phyloP scores from a whole-genome alignment of 2,113 vertebrate species.

The Bubo scandiacus region DNA sequence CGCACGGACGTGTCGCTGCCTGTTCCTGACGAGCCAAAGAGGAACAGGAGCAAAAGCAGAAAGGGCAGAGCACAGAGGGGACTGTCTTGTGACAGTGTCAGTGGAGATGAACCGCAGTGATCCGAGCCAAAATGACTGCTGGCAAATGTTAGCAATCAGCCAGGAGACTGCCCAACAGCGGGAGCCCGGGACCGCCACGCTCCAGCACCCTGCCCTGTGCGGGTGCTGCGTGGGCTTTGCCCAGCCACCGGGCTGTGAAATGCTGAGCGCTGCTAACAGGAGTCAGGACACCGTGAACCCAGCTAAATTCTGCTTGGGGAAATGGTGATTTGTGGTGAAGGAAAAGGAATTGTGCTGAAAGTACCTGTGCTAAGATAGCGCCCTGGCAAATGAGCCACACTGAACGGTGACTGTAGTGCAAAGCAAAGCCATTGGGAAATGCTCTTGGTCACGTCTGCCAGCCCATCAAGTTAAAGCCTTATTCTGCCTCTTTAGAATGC shows the following conservation, averaged over 20 bases:
- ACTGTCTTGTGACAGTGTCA: not conserved
- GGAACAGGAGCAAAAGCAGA: not conserved
- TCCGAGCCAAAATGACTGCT: fast-evolving
- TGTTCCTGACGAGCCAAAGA: not conserved
- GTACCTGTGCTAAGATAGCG: not conserved
- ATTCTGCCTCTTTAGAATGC: not conserved
- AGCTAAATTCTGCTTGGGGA: not conserved
- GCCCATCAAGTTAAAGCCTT: not conserved
- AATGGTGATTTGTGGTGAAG: not conserved
- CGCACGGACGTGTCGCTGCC: fast-evolving
- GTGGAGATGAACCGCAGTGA: not conserved
- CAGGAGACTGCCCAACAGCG: not conserved
- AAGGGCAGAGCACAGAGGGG: not conserved
- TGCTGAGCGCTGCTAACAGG: not conserved
- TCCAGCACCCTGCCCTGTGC: not conserved
- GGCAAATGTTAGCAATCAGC: not conserved
- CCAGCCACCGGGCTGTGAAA: not conserved
- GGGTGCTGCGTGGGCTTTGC: not conserved
- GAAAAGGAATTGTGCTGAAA: not conserved
- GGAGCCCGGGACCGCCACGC: fast-evolving
- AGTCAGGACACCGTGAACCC: not conserved
- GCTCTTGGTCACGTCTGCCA: not conserved
- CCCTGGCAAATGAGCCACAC: not conserved
- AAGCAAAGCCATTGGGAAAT: not conserved
- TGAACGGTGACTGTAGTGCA: not conserved